These are phyloP conservation scores for Gambusia affinis DNA, from an alignment of 2,113 vertebrate species.

Conservation along the genomic window DNA sequence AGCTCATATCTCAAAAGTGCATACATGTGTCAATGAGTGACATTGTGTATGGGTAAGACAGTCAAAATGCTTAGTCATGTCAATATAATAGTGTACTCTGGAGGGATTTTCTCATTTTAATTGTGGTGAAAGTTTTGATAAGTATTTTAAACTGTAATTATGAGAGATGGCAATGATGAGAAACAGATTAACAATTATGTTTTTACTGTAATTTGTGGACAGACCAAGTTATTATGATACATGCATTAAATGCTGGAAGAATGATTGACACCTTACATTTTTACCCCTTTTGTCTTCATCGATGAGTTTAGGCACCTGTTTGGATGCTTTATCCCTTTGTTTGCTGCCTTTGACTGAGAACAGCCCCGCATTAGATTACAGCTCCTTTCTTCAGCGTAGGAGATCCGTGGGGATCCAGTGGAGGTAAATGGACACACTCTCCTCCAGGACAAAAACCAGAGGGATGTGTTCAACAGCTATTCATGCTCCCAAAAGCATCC, in stretches of 20 bases:
- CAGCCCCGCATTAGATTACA: constrained; percentile 18
- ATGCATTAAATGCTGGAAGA: not conserved
- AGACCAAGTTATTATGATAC: too few species aligned
- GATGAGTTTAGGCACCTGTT: not conserved
- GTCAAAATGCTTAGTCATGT: too few species aligned
- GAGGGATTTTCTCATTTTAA: too few species aligned
- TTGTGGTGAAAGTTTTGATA: too few species aligned
- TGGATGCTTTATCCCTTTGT: not conserved
- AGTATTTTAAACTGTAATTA: too few species aligned
- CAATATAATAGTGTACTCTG: too few species aligned
- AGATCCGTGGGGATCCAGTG: constrained; percentile 11
- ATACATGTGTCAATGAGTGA: too few species aligned
- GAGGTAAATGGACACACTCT: constrained; percentile 9
- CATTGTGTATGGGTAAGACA: too few species aligned
- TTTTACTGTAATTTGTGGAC: too few species aligned
- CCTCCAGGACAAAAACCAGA: constrained; percentile 39
- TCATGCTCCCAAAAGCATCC: constrained; percentile 43
- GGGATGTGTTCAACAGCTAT: constrained; percentile 37
- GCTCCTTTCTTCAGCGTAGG: constrained; percentile 21
- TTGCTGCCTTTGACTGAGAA: not conserved
- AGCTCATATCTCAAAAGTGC: too few species aligned
- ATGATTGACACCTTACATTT: not conserved
- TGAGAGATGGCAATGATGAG: not conserved
- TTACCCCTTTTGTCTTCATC: not conserved
- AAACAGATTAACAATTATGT: too few species aligned